Evolutionary conservation across 2,888 invertebrate species (phyloP).

Genomic region (Fabriciana adippe): DNA sequence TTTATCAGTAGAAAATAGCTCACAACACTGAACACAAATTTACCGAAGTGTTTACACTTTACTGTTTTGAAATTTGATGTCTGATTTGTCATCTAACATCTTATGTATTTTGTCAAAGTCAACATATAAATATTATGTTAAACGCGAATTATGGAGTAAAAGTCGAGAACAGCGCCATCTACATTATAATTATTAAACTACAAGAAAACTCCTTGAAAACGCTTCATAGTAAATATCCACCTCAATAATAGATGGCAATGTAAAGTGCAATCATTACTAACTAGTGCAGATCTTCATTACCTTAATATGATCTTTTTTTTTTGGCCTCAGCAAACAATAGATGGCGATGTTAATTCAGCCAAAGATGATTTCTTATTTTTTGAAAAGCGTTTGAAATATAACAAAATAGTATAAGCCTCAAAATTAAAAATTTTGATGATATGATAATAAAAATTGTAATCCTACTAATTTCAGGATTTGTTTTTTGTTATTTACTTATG

Average conservation of each 20-base stretch:
- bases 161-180: constrained; percentile 1
- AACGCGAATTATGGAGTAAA: not conserved
- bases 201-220: not conserved
- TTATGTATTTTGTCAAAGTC: constrained; percentile 15
- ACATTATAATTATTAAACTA: not conserved
- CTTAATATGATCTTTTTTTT: too few species aligned
- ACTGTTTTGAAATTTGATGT: constrained; percentile 16
- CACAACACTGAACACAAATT: constrained; percentile 9
- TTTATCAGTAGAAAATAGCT: constrained; percentile 5
- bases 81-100: constrained; percentile 5
- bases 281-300: too few species aligned
- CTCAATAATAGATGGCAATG: constrained; percentile 3
- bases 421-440: too few species aligned
- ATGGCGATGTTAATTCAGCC: too few species aligned
- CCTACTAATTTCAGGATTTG: too few species aligned
- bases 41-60: not conserved
- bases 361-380: too few species aligned
- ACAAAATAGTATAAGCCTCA: too few species aligned
- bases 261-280: not conserved
- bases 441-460: too few species aligned
- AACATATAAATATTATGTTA: not conserved
- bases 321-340: too few species aligned
- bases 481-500: too few species aligned
- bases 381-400: too few species aligned
- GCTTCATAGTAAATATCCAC: not conserved